Base-by-base conservation (phyloP, 2,888 invertebrate species). In the Andrena minutula region DNA sequence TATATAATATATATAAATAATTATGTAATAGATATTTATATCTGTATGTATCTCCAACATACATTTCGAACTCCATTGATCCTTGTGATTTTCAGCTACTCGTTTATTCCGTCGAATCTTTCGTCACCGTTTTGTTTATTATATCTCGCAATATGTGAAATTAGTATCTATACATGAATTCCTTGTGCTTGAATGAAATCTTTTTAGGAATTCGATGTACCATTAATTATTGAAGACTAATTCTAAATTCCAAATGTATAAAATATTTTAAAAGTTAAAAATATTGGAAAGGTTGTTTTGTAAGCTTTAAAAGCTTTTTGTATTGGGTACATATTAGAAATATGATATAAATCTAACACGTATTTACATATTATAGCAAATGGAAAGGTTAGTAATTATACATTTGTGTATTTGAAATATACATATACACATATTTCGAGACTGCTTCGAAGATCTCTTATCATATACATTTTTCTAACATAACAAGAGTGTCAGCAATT, bases 401-500 rank as follows among this genome's bases (percentile, higher is more conserved):
- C 84, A 87, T 90, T 91, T 89, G 89, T 90, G 88, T 91, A 90
- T 90, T 88, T 77, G 73, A 83, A 82, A 82, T 86, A 79, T 74
- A 87, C 76, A 83, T 86, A 75, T 85, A 89, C 79, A 84, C 79
- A 75, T 84, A 81, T 79, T 82, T 85, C 86, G 87, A 84, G 82
- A 90, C 88, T 91, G 90, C 89, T 90, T 90, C 84, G 86, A 89
- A 89, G 89, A 92, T 91, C 89, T 91, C 85, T 90, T 86, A 87
- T 89, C 79, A 86, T 72, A 69, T 79, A 77, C 80, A 79, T 81
- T 89, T 88, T 76, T 79, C 84, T 85, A 82, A 79, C 70, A 51
- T 72, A 79, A 74, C 75, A 83, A 76, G 79, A 86, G 85, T 85
- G 77, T 82, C 86, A 86, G 84, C 84, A 81, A 87, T 82, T 84